Base-by-base conservation (phyloP, 2,113 vertebrate species). In the Mungos mungo region DNA sequence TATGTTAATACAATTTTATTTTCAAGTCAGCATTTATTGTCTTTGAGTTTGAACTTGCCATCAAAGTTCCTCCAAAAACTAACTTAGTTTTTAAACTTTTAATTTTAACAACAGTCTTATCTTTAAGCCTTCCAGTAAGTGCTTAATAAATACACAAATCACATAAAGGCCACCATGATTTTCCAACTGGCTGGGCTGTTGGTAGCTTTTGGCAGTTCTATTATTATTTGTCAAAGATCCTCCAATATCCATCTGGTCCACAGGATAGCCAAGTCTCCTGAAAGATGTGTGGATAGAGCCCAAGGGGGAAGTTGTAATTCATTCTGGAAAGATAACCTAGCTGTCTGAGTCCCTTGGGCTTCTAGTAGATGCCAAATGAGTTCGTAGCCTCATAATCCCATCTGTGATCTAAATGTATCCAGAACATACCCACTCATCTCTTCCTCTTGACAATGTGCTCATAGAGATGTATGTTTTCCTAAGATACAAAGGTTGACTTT, bases 401-500 rank as follows among this genome's bases (percentile, higher is more conserved):
- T 97, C 89, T 97, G 76, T 96, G 71, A 94, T 57, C 57, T 85
- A 94, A 91, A 96, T 72, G 66, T 95, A 91, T 77, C 52, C 71
- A 91, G 69, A 97, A 76, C 66, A 45, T 47, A 29, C 68, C 71
- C 81, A n/a, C 12, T 93, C 35, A 82, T 93, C n/a, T 57, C 50
- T 5, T 95, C 52, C 57, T 96, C 27, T 74, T 95, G 47, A 80
- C 29, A 97, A 90, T 57, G 3, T 89, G 45, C 69, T 93, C 86
- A 77, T 33, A 47, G 45, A 96, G 45, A 83, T 0, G 3, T 54
- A 76, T 93, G 89, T 79, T 90, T 77, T 54, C 77, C 45, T 77
- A 74, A 83, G 27, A 60, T 35, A 90, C 11, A 93, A 25, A 14
- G 27, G 79, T 80, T 96, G 14, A 82, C 74, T 50, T 95, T 89